Base-by-base conservation (phyloP, 2,797 vertebrate genomes). In the Scomberomorus guttatus region DNA sequence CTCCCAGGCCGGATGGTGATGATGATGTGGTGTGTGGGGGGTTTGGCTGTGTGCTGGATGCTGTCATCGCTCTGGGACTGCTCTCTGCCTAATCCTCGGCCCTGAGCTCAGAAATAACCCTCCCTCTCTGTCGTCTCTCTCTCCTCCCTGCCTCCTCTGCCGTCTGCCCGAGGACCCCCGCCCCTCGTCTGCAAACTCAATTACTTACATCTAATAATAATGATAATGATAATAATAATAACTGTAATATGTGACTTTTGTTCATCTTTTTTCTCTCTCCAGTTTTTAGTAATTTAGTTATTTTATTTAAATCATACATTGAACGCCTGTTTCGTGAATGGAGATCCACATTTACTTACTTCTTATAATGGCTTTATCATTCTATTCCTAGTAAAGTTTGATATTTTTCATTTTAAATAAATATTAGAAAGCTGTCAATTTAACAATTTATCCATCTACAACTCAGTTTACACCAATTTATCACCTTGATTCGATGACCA, bases 21-120 rank as follows among this genome's bases (percentile, higher is more conserved):
- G 87, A 44, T 79, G 89, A 82, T 89, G 87, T 81, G 82, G 55
- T 69, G 85, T 73, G 87, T 71, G 72, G 81, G 84, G 85, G 84
- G 81, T 10, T 75, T 70, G 91, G 90, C 89, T 93, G 78, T 75
- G n/a, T 74, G 84, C 91, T 95, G 93, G 94, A 95, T 94, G 94
- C 94, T 96, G 95, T 95, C 94, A 95, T 94, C 90, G 86, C 66
- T 75, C 79, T 81, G 92, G 93, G 92, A 90, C 91, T 90, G 80
- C 86, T 90, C 85, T 90, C 91, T 80, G 89, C 83, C 83, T 95
- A 95, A 95, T 95, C 95, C 94, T 87, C 90, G 86, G 90, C 92
- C 91, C 88, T 92, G 91, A 91, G 90, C 93, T 92, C 92, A 91
- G 91, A 90, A 91, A 89, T 86, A 93, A 83, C 86, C 91, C 85